phyloP scores from a whole-genome alignment of 2,888 invertebrate genomes.

The Morpho achilles region DNA sequence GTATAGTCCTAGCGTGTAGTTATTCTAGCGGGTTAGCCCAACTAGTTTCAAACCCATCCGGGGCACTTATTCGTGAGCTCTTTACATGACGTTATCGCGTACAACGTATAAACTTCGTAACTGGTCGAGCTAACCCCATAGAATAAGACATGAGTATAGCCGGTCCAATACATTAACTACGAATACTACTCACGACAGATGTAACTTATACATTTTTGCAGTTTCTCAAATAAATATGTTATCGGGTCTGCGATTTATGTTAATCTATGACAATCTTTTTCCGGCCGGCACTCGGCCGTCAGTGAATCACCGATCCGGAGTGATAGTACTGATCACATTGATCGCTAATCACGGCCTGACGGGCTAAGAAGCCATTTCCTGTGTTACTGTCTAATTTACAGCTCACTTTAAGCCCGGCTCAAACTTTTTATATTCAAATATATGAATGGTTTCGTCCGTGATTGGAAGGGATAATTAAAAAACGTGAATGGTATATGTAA shows the following conservation, averaged over 20 bases:
- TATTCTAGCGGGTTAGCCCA: too few relatives aligned
- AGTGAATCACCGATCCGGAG: constrained; percentile 61
- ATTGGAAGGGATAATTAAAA: constrained; percentile 19
- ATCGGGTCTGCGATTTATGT: background rate
- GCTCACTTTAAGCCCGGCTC: constrained; percentile 50
- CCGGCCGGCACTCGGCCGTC: constrained; percentile 47
- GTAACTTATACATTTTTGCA: background rate
- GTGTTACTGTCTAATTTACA: constrained; percentile 74
- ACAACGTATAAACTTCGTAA: too few relatives aligned
- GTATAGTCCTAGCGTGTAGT: too few relatives aligned
- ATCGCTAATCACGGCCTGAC: constrained; percentile 72
- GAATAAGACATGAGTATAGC: too few relatives aligned
- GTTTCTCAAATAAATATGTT: background rate
- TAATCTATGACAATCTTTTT: constrained; percentile 50
- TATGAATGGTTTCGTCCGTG: constrained; percentile 16
- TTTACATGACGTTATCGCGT: too few relatives aligned
- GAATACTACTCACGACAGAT: too few relatives aligned
- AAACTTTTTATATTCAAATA: constrained; percentile 22
- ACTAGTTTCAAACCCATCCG: too few relatives aligned
- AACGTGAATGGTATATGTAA: constrained; percentile 12
- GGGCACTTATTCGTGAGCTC: too few relatives aligned
- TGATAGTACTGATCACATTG: constrained; percentile 66
- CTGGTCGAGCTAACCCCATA: too few relatives aligned
- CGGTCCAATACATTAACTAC: too few relatives aligned
- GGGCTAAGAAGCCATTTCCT: constrained; percentile 76